Evolutionary conservation across 2,888 invertebrate species (phyloP).

Genomic region (Drosophila rubida): DNA sequence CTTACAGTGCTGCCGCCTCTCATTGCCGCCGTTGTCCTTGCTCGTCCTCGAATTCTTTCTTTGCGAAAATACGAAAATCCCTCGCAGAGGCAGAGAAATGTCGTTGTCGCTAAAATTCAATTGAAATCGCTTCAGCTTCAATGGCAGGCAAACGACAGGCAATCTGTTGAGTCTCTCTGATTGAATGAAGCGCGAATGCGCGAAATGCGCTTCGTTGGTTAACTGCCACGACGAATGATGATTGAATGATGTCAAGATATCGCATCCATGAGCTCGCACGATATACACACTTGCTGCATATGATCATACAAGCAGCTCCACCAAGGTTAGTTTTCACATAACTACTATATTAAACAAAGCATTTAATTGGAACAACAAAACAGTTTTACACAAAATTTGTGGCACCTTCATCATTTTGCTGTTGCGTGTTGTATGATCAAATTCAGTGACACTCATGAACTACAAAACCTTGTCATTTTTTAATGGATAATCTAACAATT

Average conservation of each 20-base stretch:
- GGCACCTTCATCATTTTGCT: background rate
- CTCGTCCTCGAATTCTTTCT: conserved; percentile 40
- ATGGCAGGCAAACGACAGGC: conserved; percentile 74
- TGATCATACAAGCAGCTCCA: conserved; percentile 25
- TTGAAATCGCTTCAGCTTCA: conserved; percentile 77
- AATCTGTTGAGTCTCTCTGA: conserved; percentile 75
- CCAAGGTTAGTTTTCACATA: background rate
- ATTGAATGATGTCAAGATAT: conserved; percentile 43
- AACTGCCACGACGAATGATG: conserved; percentile 32
- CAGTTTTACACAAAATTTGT: background rate
- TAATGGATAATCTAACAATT: background rate
- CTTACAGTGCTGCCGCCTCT: conserved; percentile 52
- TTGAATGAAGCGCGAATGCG: conserved; percentile 71
- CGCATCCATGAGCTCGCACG: background rate
- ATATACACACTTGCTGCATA: background rate
- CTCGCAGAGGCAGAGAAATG: conserved; percentile 57
- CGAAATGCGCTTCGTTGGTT: conserved; percentile 61
- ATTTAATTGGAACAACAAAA: background rate
- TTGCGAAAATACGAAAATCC: conserved; percentile 63
- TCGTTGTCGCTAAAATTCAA: conserved; percentile 75
- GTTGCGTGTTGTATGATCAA: background rate
- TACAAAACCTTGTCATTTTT: background rate
- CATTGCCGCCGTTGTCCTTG: conserved; percentile 39
- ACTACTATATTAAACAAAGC: background rate
- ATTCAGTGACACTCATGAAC: background rate